Evolutionary conservation across 2,113 vertebrate species (phyloP), one percentile per base, ranked within the genome.

Genomic region (Tiliqua scincoides): DNA sequence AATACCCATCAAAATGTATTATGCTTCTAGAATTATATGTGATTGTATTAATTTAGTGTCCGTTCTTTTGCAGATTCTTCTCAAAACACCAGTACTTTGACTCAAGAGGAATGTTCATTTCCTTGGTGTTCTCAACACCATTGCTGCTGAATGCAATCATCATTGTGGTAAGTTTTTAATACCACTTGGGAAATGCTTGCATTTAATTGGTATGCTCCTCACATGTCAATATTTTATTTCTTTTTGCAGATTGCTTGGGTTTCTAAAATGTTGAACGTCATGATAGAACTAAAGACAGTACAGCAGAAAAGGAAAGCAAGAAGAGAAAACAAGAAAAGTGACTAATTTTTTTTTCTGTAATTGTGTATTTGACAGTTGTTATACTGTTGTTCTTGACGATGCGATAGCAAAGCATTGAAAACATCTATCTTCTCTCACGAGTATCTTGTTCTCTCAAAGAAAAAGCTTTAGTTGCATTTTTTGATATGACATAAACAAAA

Each of bases 41-140:
- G 0, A 1, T n/a, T 82, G 67, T 85, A 40, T 79, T 87, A 57
- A n/a, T 12, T 79, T 65, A 11, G 37, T 84, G 79, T 89, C 62
- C 76, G 2, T 93, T 92, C 81, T 12, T 89, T 91, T 89, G 15
- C 95, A 99, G 99, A 90, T 95, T 93, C 0, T 99, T 98, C 94
- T 98, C 98, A 23, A 97, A 97, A 81, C 98, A 99, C 86, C 99
- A 99, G 4, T 99, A 99, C 92, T 99, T 99, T 85, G 99, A 99
- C 87, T 99, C 98, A 11, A 97, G 96, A 91, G 99, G 99, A 81
- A 99, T 99, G 99, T 99, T 99, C 94, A 98, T 99, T 90, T 99
- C 98, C 0, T 70, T 98, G 2, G 97, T 98, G 43, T 99, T 97
- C 91, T 99, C 99, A 0, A 94, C 97, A 0, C 99, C 99, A 0